Base-by-base conservation (phyloP, 2,797 vertebrate species). In the Falco concolor region DNA sequence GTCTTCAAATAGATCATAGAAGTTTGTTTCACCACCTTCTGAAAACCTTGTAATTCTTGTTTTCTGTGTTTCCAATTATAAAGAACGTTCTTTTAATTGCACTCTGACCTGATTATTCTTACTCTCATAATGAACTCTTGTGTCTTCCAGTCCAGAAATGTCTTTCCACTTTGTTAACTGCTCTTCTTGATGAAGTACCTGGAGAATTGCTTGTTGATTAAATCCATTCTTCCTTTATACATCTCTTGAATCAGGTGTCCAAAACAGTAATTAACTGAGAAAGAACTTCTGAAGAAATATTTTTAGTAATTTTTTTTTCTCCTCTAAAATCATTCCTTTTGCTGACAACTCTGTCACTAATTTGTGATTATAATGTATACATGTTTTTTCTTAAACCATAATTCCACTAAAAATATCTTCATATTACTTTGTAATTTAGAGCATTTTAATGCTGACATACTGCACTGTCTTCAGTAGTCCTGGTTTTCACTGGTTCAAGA, bases 161-260 rank as follows among this genome's bases (percentile, higher is more conserved):
- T 80, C 89, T 96, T 96, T 96, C 53, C 75, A 89, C 40, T 95
- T 90, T 94, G 86, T 93, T 93, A 97, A 74, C 77, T 79, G 56
- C 50, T 95, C 44, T 77, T 90, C 87, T 88, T 96, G 95, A 95
- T 93, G 78, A 95, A 96, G 84, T 56, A 95, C 75, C 80, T 93
- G 70, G 80, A 92, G 85, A 96, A 96, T 84, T 93, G 54, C 68
- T 90, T 93, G 87, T 87, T 95, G 93, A 92, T 96, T 97, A 91
- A 95, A 96, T 94, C 93, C 40, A 57, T 89, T 82, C 65, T 73
- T 95, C 50, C 68, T 93, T 84, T 90, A 49, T 70, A 68, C 52
- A 68, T 54, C 74, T 87, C 74, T 94, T 61, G 77, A 88, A 92
- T 92, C 77, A 89, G 59, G 72, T 93, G 64, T 89, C 65, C 69